These are phyloP conservation scores for Petrolisthes manimaculis DNA, from an alignment of 2,888 invertebrate species.

Conservation along the genomic window DNA sequence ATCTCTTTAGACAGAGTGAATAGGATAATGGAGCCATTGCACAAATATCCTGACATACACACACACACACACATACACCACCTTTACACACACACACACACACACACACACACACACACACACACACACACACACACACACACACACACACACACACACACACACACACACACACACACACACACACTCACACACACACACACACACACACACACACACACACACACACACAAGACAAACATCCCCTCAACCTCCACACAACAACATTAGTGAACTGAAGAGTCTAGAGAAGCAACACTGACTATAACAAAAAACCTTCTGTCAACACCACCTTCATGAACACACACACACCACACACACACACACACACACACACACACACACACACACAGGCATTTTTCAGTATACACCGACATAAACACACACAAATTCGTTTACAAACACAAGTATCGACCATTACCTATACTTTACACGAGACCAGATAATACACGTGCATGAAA, in stretches of 20 bases:
- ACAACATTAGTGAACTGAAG: no score
- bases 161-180: constrained; percentile 25
- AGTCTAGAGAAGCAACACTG: neutral
- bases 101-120: constrained; percentile 1
- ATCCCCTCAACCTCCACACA: neutral
- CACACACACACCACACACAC: neutral
- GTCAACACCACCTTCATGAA: neutral
- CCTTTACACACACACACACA: neutral
- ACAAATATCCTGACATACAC: neutral
- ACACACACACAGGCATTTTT: neutral
- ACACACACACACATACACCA: neutral
- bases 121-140: constrained; percentile 20
- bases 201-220: constrained; percentile 21
- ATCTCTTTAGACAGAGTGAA: neutral
- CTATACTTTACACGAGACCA: no score
- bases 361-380: constrained; percentile 1
- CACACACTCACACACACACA: constrained; percentile 16
- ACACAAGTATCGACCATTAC: no score
- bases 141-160: constrained; percentile 22
- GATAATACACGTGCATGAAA: no score
- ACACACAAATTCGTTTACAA: neutral
- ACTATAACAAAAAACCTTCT: neutral
- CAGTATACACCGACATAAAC: neutral
- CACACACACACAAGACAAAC: no score
- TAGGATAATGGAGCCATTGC: neutral